Conservation (phyloP, 2,797 vertebrate genomes). For the Coendou prehensilis region DNA sequence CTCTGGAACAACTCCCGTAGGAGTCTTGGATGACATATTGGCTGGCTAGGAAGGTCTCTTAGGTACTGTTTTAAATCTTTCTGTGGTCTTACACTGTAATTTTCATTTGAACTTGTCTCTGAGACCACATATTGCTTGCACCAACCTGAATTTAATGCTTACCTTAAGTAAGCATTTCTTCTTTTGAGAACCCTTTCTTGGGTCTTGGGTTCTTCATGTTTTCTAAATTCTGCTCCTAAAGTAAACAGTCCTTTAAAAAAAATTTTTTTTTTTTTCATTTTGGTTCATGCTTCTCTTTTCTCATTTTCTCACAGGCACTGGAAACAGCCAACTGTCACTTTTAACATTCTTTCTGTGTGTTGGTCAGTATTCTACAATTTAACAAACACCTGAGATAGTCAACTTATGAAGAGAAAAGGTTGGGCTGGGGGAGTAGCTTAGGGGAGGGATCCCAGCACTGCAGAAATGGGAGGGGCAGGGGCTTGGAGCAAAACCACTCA, state of each 20-base stretch:
- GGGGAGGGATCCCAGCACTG: neutral
- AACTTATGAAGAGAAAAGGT: neutral
- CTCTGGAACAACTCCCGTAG: neutral
- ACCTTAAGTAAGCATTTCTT: neutral
- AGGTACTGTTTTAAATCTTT: neutral
- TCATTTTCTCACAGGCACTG: neutral
- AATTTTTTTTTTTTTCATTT: neutral
- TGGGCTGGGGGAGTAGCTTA: neutral
- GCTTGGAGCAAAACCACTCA: neutral
- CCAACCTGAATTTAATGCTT: neutral
- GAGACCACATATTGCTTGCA: neutral
- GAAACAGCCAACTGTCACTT: neutral
- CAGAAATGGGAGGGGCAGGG: neutral
- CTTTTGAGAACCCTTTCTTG: neutral
- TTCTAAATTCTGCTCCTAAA: neutral
- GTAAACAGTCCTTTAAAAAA: neutral
- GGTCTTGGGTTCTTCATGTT: neutral
- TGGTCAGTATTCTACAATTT: neutral
- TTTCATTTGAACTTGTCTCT: neutral
- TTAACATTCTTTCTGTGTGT: neutral
- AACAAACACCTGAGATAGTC: neutral
- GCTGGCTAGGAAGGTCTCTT: neutral
- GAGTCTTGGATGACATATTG: neutral
- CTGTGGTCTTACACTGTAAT: neutral
- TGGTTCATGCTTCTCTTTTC: neutral